These are phyloP conservation scores for Amphimallon solstitiale DNA, from an alignment of 2,888 invertebrate genomes.

Conservation along the genomic window DNA sequence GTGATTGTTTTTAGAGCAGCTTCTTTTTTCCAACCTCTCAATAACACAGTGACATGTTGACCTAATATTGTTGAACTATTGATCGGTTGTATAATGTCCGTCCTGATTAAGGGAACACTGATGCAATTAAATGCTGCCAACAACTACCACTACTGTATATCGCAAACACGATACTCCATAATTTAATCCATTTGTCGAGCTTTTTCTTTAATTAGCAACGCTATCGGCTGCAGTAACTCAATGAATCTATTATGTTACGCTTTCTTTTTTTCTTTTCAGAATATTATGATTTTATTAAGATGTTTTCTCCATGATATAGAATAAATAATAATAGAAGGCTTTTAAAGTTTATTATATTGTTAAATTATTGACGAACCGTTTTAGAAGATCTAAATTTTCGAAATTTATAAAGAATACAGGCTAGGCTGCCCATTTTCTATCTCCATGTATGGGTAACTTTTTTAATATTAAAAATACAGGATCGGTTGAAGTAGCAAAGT, in stretches of 20 bases:
- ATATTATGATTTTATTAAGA: too few species aligned
- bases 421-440: too few species aligned
- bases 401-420: too few species aligned
- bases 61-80: constrained; percentile 28
- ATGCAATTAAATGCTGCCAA: constrained; percentile 15
- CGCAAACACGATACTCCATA: not conserved
- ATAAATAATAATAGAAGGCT: too few species aligned
- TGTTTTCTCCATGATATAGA: too few species aligned
- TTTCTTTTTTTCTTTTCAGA: too few species aligned
- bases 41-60: constrained; percentile 30
- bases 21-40: constrained; percentile 8
- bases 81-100: constrained; percentile 20
- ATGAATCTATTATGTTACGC: not conserved
- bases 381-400: too few species aligned
- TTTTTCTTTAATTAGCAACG: not conserved
- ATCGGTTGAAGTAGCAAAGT: too few species aligned
- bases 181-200: not conserved
- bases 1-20: constrained; percentile 1
- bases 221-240: not conserved
- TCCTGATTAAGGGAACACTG: constrained; percentile 19
- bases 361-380: too few species aligned
- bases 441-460: too few species aligned
- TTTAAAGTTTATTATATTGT: too few species aligned
- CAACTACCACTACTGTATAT: constrained; percentile 5
- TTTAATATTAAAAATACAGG: too few species aligned